Evolutionary conservation across 2,888 invertebrate genomes (phyloP).

Genomic region (Drosophila borborema): DNA sequence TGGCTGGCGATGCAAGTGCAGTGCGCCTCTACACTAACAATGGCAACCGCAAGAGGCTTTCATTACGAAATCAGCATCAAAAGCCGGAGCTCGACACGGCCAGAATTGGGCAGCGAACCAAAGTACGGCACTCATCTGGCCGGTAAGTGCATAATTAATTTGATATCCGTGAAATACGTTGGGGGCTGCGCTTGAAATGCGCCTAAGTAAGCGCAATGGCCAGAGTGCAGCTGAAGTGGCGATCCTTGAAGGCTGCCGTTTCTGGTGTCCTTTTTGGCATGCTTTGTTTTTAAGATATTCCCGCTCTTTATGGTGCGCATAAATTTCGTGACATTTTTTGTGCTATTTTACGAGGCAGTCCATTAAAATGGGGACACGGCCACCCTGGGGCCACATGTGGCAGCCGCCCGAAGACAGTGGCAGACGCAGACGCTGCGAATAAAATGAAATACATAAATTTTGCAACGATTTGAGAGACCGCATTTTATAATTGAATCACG

Average conservation of each 20-base stretch:
- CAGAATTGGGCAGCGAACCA: not conserved
- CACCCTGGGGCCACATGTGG: conserved; percentile 68
- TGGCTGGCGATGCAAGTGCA: conserved; percentile 51
- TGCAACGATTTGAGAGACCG: conserved; percentile 84
- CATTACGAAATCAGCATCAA: conserved; percentile 48
- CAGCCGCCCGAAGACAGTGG: conserved; percentile 44
- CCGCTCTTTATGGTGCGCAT: conserved; percentile 67
- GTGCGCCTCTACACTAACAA: conserved; percentile 28
- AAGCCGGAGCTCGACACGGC: conserved; percentile 4
- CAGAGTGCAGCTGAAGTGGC: conserved; percentile 44
- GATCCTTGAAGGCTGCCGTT: conserved; percentile 23
- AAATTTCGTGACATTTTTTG: conserved; percentile 76
- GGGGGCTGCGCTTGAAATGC: conserved; percentile 49
- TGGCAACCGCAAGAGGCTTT: conserved; percentile 64
- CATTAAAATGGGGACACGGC: conserved; percentile 62
- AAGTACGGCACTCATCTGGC: conserved; percentile 13
- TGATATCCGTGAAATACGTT: conserved; percentile 41
- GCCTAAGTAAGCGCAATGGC: conserved; percentile 45
- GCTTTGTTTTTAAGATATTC: conserved; percentile 63
- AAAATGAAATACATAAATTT: conserved; percentile 84
- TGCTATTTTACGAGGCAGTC: conserved; percentile 75
- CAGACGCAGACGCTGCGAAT: conserved; percentile 64
- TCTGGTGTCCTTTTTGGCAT: conserved; percentile 49
- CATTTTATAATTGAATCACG: conserved; percentile 85
- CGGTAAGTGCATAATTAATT: conserved; percentile 76